Conservation (phyloP, 2,797 vertebrate species). For the Sternotherus odoratus region DNA sequence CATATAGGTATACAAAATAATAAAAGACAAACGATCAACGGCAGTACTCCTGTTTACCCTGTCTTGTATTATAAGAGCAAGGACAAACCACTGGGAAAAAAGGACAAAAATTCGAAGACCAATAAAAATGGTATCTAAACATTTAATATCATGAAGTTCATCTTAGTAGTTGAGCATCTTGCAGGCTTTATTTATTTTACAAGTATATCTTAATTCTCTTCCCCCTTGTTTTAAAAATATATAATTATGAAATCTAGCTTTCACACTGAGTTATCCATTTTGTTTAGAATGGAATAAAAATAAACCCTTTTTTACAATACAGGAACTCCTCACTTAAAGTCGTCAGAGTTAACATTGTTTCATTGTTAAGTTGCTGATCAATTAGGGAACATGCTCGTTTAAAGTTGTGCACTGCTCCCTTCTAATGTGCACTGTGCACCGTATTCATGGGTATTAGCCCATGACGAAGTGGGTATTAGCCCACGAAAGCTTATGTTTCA, state of each 20-base stretch:
- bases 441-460: too few relatives aligned
- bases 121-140: not conserved
- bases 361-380: too few relatives aligned
- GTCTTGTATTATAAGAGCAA: not conserved
- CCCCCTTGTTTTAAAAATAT: not conserved
- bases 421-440: too few relatives aligned
- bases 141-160: not conserved
- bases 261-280: not conserved
- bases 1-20: not conserved
- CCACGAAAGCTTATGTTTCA: too few relatives aligned
- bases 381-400: too few relatives aligned
- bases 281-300: not conserved
- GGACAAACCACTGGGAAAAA: not conserved
- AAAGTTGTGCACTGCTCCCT: too few relatives aligned
- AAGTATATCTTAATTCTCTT: not conserved
- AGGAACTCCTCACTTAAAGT: too few relatives aligned
- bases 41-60: not conserved
- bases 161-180: not conserved
- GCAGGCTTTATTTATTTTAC: not conserved
- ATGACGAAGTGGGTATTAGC: too few relatives aligned
- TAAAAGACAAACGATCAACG: not conserved
- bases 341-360: too few relatives aligned
- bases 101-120: constrained; percentile 12
- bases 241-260: not conserved
- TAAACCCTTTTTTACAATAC: not conserved